Base-by-base conservation (phyloP, 2,888 invertebrate genomes). In the Phlogophora meticulosa region DNA sequence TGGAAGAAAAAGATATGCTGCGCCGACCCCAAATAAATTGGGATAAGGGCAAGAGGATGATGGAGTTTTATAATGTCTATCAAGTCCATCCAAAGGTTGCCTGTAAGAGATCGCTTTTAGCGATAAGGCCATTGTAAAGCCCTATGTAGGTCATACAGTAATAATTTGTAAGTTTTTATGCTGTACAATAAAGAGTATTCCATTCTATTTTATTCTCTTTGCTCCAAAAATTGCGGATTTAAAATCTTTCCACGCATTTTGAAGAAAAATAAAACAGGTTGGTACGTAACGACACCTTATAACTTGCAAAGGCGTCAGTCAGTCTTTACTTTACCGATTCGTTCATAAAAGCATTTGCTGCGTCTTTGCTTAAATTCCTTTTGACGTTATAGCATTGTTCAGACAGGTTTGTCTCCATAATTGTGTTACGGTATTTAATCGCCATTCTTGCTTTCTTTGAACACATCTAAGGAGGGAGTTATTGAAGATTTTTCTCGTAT, bases 341-440 rank as follows among this genome's bases (percentile, higher is more conserved):
- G 20, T 76, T 67, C 57, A 32, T 34, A 46, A 28, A 66, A 62
- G 48, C 52, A 66, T 58, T 72, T 57, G 17, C 24, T 59, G 28
- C 24, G 36, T 48, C 42, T 66, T 63, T 48, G 13, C 13, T 17
- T 22, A 9, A 49, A 49, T 58, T 51, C 36, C 45, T 32, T 70
- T 52, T 46, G 32, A 48, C 13, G 38, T 59, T 36, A 72, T 20
- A 57, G 20, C 38, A 38, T 20, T 32, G 38, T 22, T 22, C 1
- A 43, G 20, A 36, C 20, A 36, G 36, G n/a, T 55, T 55, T 69
- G 51, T 52, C 48, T 46, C 32, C 34, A 40, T 71, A 56, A 65
- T 72, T 68, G 34, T 74, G 51, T 68, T 56, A 20, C 40, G 63
- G 52, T 66, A 76, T 80, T 76, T 81, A 70, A 79, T 80, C 46